Conservation (phyloP, 2,113 vertebrate species). For the Percina caprodes region DNA sequence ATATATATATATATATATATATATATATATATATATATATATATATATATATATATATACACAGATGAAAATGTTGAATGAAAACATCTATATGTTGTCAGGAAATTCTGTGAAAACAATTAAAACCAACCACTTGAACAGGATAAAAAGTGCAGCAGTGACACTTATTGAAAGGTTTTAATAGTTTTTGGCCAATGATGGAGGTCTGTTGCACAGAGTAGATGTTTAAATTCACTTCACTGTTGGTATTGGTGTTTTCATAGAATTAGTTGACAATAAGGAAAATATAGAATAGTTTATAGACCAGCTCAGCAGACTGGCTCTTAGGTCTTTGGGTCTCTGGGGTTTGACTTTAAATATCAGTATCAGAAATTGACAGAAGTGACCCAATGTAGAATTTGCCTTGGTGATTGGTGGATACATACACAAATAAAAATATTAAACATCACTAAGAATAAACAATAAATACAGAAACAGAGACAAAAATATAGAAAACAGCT, state of each 20-base stretch:
- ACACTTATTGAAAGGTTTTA: not conserved
- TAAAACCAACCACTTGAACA: not conserved
- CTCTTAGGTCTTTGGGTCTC: too few relatives aligned
- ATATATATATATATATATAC: not conserved
- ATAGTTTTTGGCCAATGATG: not conserved
- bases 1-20: not conserved
- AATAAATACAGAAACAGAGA: too few relatives aligned
- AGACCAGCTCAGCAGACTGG: too few relatives aligned
- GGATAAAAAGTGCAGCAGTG: not conserved
- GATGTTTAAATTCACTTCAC: not conserved
- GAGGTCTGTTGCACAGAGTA: not conserved
- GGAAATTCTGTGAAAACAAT: constrained; percentile 5
- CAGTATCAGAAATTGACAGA: too few relatives aligned
- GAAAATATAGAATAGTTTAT: not conserved
- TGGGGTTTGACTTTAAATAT: too few relatives aligned
- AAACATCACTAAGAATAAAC: too few relatives aligned
- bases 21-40: not conserved
- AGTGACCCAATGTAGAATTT: too few relatives aligned
- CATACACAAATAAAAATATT: too few relatives aligned
- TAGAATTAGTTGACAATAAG: not conserved
- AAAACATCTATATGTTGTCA: constrained; percentile 2
- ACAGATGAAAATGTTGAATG: constrained; percentile 9
- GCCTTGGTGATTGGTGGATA: too few relatives aligned
- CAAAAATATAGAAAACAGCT: too few relatives aligned
- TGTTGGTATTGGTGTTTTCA: not conserved